Evolutionary conservation across 2,888 invertebrate species (phyloP).

Genomic region (Seira musarum): DNA sequence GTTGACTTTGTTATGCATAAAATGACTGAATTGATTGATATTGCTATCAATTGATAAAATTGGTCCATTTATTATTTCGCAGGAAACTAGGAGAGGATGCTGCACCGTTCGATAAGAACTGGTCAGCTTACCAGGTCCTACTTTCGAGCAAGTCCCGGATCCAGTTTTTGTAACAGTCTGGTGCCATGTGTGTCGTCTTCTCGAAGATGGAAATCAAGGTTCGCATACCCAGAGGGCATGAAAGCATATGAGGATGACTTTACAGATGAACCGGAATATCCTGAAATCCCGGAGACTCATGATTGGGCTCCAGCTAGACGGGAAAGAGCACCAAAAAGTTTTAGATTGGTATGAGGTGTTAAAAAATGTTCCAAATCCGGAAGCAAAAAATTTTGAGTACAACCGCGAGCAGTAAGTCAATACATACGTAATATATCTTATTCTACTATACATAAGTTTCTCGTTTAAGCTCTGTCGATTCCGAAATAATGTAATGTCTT

Average conservation of each 20-base stretch:
- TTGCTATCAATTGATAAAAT: too few relatives aligned
- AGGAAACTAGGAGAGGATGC: background rate
- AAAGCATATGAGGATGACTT: constrained; percentile 67
- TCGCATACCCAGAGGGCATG: constrained; percentile 63
- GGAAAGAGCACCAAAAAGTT: constrained; percentile 73
- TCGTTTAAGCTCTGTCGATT: too few relatives aligned
- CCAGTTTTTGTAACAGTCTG: background rate
- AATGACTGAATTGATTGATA: too few relatives aligned
- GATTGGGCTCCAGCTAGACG: constrained; percentile 23
- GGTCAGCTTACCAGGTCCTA: too few relatives aligned
- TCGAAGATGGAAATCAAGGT: constrained; percentile 37
- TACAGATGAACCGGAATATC: constrained; percentile 73
- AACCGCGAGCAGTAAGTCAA: constrained; percentile 79
- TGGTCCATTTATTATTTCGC: too few relatives aligned
- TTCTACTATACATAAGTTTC: too few relatives aligned
- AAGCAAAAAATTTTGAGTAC: constrained; percentile 87
- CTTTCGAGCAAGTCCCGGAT: too few relatives aligned
- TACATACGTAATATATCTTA: background rate
- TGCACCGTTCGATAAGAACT: background rate
- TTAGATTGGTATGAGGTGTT: constrained; percentile 77
- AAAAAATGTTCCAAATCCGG: constrained; percentile 80
- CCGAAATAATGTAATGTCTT: too few relatives aligned
- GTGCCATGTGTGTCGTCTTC: background rate
- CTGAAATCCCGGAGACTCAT: constrained; percentile 78
- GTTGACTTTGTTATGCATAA: too few relatives aligned